Evolutionary conservation across 2,113 vertebrate species (phyloP), one percentile per base, ranked within the genome.

Genomic region (Sterrhoptilus dennistouni): DNA sequence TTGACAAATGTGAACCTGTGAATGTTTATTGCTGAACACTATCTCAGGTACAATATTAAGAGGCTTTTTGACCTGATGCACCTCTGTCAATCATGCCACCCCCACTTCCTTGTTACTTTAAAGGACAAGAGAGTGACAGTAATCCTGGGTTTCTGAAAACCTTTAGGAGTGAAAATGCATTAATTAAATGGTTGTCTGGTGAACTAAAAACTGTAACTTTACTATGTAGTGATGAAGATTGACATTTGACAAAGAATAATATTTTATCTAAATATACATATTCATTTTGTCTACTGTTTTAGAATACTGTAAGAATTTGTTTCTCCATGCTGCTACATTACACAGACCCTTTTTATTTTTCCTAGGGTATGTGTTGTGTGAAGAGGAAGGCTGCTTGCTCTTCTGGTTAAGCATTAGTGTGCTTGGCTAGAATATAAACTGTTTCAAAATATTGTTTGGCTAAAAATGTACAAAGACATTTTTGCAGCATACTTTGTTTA

Each of bases 401-500:
- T 95, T 89, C 66, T 95, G 80, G 52, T 91, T 83, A 54, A 49
- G 50, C 93, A 80, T 95, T 83, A 71, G 81, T 29, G 27, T 49
- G 28, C 80, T 93, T 83, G 92, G 45, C 70, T 92, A 93, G 68
- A 93, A 90, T 69, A 71, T 96, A 91, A 83, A 86, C 84, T 86
- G 40, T 38, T 84, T 92, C 91, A 87, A 63, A 95, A 65, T 42
- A 74, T 23, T 89, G 72, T 90, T 96, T 97, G 95, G 71, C 83
- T 95, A 49, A 95, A 95, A 92, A 83, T 9, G 23, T 90, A 60
- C 40, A 56, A 80, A 90, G 72, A 29, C 56, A 59, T 87, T 85
- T 90, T 94, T 83, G 68, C 25, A 35, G 18, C n/a, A 83, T 31
- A 31, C 87, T 96, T 92, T 95, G 94, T 98, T 97, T 98, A 97